Conservation (phyloP, 2,888 invertebrate species). For the Bellardia bayeri region DNA sequence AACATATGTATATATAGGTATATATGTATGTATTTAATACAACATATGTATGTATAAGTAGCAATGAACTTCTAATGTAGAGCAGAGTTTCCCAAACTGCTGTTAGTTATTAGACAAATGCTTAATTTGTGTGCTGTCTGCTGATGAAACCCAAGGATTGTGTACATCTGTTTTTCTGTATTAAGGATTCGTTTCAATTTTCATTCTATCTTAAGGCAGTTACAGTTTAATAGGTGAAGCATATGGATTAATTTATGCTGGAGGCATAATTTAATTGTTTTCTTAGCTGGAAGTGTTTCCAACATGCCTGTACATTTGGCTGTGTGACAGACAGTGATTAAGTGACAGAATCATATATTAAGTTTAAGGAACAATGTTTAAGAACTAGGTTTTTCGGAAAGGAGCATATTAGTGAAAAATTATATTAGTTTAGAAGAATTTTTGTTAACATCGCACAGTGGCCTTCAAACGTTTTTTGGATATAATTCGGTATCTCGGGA, state of each 20-base stretch:
- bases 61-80: no score
- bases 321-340: not conserved
- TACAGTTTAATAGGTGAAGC: not conserved
- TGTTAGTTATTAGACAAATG: not conserved
- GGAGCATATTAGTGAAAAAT: no score
- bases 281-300: not conserved
- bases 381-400: no score
- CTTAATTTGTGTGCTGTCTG: no score
- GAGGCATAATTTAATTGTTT: constrained; percentile 40
- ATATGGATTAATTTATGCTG: not conserved
- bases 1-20: not conserved
- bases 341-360: not conserved
- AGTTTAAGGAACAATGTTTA: no score
- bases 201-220: not conserved
- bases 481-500: no score
- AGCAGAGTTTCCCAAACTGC: constrained; percentile 9
- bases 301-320: not conserved
- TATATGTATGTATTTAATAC: no score
- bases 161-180: not conserved
- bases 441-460: no score
- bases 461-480: no score
- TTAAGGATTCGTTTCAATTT: not conserved
- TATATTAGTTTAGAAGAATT: no score
- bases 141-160: not conserved
- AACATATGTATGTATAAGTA: no score